Conservation (phyloP, 2,797 vertebrate species). For the Acanthornis magna region DNA sequence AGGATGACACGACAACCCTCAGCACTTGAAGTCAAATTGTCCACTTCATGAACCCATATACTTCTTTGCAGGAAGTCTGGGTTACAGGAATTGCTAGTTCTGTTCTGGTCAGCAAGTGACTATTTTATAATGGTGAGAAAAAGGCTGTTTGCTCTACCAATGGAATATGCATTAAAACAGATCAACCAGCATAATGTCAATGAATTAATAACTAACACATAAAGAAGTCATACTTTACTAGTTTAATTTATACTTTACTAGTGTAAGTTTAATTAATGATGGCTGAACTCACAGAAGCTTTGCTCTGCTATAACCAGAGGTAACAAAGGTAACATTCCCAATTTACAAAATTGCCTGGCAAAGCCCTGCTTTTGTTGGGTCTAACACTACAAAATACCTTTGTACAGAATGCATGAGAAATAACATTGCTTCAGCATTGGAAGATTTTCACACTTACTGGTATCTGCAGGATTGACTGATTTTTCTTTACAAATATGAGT, state of each 20-base stretch:
- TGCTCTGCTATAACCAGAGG: not conserved
- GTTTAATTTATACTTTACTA: not conserved
- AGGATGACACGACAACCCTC: not conserved
- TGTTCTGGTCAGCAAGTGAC: not conserved
- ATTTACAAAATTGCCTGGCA: not conserved
- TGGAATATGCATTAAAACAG: not conserved
- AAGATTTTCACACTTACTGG: not conserved
- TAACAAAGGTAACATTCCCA: not conserved
- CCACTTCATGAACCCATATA: not conserved
- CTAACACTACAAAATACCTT: not conserved
- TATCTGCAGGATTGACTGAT: not conserved
- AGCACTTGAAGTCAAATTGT: not conserved
- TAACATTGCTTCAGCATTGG: not conserved
- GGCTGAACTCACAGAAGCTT: not conserved
- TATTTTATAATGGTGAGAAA: not conserved
- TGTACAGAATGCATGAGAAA: not conserved
- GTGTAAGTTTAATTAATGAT: not conserved
- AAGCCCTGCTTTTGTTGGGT: not conserved
- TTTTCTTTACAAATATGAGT: not conserved
- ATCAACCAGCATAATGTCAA: not conserved
- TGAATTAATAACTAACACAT: not conserved
- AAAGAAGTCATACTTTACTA: not conserved
- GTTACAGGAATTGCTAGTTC: not conserved
- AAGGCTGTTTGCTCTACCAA: not conserved
- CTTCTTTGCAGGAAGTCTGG: not conserved